Percentiles rank a stretch among this genome's conserved stretches.
These are phyloP conservation scores for Dipodomys ordii DNA, from an alignment of 2,113 vertebrate species.

Conservation along the genomic window DNA sequence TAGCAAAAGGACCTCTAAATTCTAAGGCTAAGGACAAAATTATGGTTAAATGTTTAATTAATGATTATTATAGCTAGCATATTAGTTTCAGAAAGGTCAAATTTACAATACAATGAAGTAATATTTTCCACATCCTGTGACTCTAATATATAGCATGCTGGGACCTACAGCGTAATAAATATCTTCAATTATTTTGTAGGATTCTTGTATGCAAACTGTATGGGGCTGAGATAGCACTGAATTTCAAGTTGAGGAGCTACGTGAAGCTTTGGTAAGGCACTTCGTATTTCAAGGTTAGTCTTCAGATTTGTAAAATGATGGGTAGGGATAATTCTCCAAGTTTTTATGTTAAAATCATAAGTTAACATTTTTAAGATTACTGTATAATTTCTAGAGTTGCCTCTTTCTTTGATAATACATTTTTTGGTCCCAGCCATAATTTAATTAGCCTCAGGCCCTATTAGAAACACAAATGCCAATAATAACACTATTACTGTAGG, in stretches of 20 bases:
- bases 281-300: slow-evolving; percentile 56
- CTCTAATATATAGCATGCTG: slow-evolving; percentile 61
- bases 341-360: slow-evolving; percentile 43
- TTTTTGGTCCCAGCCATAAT: not conserved
- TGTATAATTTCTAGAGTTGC: not conserved
- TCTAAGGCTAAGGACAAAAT: slow-evolving; percentile 72
- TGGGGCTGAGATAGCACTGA: slow-evolving; percentile 11
- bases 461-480: slow-evolving; percentile 18
- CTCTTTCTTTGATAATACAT: slow-evolving; percentile 14
- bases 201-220: slow-evolving; percentile 52
- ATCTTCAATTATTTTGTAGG: slow-evolving; percentile 69
- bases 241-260: slow-evolving; percentile 65
- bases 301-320: slow-evolving; percentile 42
- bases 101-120: slow-evolving; percentile 74
- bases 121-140: slow-evolving; percentile 71
- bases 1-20: slow-evolving; percentile 64
- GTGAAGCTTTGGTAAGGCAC: slow-evolving; percentile 31
- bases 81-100: slow-evolving; percentile 74
- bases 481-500: not conserved
- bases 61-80: slow-evolving; percentile 72
- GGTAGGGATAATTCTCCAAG: slow-evolving; percentile 17
- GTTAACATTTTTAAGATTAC: slow-evolving; percentile 56
- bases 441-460: not conserved
- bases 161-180: slow-evolving; percentile 67
- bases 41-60: slow-evolving; percentile 79